Evolutionary conservation across 2,797 vertebrate genomes (phyloP).

Genomic region (Myotis myotis): DNA sequence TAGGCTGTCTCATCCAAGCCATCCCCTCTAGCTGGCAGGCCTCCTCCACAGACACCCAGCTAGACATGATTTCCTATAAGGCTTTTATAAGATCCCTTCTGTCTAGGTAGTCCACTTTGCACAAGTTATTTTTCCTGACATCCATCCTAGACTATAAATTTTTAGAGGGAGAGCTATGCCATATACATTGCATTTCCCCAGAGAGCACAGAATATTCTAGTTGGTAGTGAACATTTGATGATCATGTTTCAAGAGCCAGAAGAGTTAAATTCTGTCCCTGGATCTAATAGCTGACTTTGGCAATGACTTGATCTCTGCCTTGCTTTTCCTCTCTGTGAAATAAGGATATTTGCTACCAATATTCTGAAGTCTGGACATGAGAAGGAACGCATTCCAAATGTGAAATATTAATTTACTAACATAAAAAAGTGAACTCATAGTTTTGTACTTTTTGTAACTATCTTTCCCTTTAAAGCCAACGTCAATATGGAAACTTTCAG

Average conservation of each 20-base stretch:
- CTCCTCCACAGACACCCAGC: neutral
- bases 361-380: constrained; percentile 23
- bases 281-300: constrained; percentile 4
- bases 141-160: neutral
- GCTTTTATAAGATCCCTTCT: neutral
- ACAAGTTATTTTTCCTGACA: constrained; percentile 39
- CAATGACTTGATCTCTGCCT: constrained; percentile 9
- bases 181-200: constrained; percentile 23
- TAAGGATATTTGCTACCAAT: constrained; percentile 8
- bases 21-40: neutral
- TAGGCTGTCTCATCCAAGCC: neutral
- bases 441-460: constrained; percentile 46
- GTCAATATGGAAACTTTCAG: constrained; percentile 2
- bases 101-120: neutral
- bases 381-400: constrained; percentile 19
- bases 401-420: constrained; percentile 30
- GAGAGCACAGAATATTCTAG: neutral
- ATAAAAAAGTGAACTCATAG: neutral
- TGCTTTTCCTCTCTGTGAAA: constrained; percentile 38
- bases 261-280: constrained; percentile 18
- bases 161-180: neutral
- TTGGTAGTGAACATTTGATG: neutral
- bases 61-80: neutral
- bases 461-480: neutral
- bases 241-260: constrained; percentile 40